Evolutionary conservation across 2,113 vertebrate species (phyloP).

Genomic region (Raphicerus campestris): DNA sequence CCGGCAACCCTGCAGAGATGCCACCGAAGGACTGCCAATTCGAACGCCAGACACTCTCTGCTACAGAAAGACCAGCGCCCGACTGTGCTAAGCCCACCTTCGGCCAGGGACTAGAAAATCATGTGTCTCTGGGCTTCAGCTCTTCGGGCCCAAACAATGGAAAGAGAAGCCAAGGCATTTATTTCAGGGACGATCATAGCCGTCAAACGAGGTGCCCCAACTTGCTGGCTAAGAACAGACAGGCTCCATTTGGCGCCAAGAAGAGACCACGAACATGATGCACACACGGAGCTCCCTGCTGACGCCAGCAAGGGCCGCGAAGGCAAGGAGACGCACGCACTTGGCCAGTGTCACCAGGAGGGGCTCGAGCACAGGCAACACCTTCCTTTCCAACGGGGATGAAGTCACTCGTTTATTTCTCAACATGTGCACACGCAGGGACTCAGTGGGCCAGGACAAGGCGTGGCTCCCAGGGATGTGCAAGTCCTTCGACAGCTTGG

Average conservation of each 20-base stretch:
- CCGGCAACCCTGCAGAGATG: accelerated
- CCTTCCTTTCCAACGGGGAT: constrained; percentile 63
- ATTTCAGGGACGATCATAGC: not conserved
- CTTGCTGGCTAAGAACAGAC: not conserved
- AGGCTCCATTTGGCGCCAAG: not conserved
- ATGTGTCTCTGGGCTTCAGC: not conserved
- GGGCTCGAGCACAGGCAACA: constrained; percentile 51
- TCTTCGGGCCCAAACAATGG: not conserved
- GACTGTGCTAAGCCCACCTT: not conserved
- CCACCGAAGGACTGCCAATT: accelerated
- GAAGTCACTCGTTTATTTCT: constrained; percentile 80
- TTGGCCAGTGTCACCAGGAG: not conserved
- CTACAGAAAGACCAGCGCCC: not conserved
- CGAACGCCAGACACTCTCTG: not conserved
- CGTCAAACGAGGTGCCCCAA: not conserved
- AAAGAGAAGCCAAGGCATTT: not conserved
- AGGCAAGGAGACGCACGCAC: not conserved
- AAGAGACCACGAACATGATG: not conserved
- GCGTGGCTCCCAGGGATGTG: constrained; percentile 70
- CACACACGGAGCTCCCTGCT: not conserved
- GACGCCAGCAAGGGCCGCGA: not conserved
- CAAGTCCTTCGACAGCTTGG: constrained; percentile 71
- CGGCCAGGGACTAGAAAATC: not conserved
- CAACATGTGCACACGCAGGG: constrained; percentile 81
- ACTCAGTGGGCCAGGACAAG: constrained; percentile 63